Percentiles rank a stretch among this genome's conserved stretches.
phyloP scores from a whole-genome alignment of 2,113 vertebrate species.

The Lepus americanus region DNA sequence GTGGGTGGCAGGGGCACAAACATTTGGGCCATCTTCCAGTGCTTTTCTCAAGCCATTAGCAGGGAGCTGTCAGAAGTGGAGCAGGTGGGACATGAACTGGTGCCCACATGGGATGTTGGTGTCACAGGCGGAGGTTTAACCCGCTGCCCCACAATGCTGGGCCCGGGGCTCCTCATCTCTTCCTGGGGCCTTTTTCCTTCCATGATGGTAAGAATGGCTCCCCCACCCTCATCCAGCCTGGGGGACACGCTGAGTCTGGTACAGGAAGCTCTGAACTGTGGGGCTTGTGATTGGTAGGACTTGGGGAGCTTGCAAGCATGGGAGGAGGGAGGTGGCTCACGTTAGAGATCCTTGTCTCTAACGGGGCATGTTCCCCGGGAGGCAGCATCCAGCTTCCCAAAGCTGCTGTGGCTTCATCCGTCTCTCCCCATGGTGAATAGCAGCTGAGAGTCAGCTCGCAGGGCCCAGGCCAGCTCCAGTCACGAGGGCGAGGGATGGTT shows the following conservation, averaged over 20 bases:
- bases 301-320: not conserved
- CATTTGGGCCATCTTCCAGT: too few relatives aligned
- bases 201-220: not conserved
- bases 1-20: too few relatives aligned
- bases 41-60: too few relatives aligned
- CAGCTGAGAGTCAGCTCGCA: slow-evolving; percentile 64
- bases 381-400: slow-evolving; percentile 67
- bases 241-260: not conserved
- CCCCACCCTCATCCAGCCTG: not conserved
- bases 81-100: too few relatives aligned
- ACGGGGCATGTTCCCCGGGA: slow-evolving; percentile 47
- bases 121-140: too few relatives aligned
- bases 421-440: slow-evolving; percentile 72
- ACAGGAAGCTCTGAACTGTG: not conserved
- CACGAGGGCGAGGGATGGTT: not conserved
- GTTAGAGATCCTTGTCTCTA: slow-evolving; percentile 51
- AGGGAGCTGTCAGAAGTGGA: too few relatives aligned
- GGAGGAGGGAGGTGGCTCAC: not conserved
- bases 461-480: slow-evolving; percentile 19
- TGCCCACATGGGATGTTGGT: too few relatives aligned
- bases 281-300: not conserved
- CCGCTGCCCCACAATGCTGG: too few relatives aligned
- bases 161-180: not conserved
- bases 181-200: not conserved
- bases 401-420: slow-evolving; percentile 74